These are phyloP conservation scores for Sesamia inferens DNA, from an alignment of 2,888 invertebrate genomes.

Conservation along the genomic window DNA sequence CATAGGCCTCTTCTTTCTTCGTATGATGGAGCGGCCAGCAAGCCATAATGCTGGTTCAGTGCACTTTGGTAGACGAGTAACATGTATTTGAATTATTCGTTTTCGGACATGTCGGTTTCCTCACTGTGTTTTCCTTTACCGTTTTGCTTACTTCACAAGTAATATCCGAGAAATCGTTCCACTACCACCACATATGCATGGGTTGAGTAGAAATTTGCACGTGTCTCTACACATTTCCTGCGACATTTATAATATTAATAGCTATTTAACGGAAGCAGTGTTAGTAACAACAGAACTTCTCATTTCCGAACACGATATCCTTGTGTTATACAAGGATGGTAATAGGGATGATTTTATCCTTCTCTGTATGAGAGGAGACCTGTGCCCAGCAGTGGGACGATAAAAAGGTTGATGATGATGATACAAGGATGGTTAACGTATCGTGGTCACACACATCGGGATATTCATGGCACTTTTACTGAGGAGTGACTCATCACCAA, in stretches of 20 bases:
- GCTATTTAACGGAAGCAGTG: conserved; percentile 3
- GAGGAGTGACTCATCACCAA: conserved; percentile 48
- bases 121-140: background rate
- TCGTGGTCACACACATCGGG: conserved; percentile 57
- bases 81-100: background rate
- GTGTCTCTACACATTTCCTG: conserved; percentile 8
- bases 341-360: background rate
- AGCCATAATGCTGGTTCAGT: too few relatives aligned
- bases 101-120: background rate
- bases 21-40: too few relatives aligned
- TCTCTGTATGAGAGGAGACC: too few relatives aligned
- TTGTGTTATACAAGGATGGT: conserved; percentile 17
- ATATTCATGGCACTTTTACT: conserved; percentile 65
- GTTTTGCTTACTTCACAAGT: background rate
- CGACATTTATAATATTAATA: conserved; percentile 23
- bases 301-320: conserved; percentile 38
- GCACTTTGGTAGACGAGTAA: too few relatives aligned
- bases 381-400: too few relatives aligned
- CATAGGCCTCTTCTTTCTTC: background rate
- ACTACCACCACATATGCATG: too few relatives aligned
- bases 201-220: background rate
- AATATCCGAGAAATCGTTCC: background rate
- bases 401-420: too few relatives aligned
- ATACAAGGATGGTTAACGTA: conserved; percentile 1
- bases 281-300: conserved; percentile 8